Evolutionary conservation across 2,797 vertebrate genomes (phyloP).

Genomic region (Meriones psammophilus): DNA sequence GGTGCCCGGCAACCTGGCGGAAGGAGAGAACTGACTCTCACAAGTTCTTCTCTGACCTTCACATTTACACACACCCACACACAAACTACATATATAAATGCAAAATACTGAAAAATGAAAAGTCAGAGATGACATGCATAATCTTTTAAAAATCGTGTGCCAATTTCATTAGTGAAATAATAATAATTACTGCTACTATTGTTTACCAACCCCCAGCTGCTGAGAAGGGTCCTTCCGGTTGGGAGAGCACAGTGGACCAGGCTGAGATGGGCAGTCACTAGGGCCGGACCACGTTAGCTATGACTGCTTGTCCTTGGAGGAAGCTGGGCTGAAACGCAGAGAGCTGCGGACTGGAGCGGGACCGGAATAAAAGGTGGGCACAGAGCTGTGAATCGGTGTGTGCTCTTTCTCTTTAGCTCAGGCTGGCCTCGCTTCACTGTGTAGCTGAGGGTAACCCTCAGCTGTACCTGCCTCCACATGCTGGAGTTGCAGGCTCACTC

Average conservation of each 20-base stretch:
- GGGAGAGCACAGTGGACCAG: not conserved
- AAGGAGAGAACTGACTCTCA: not conserved
- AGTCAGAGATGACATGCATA: not conserved
- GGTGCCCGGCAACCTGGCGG: not conserved
- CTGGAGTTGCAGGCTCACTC: not conserved
- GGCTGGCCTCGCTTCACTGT: not conserved
- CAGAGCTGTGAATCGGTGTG: not conserved
- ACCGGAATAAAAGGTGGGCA: not conserved
- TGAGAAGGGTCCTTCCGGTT: too few relatives aligned
- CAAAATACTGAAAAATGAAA: not conserved
- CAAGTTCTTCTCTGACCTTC: not conserved
- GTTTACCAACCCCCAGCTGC: too few relatives aligned
- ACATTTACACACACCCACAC: not conserved
- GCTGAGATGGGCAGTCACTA: too few relatives aligned
- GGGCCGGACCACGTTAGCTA: not conserved
- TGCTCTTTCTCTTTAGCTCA: not conserved
- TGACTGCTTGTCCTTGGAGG: not conserved
- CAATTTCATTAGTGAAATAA: too few relatives aligned
- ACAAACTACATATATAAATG: not conserved
- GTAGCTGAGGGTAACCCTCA: not conserved
- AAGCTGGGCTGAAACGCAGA: not conserved
- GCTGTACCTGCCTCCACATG: not conserved
- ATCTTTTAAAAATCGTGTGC: too few relatives aligned
- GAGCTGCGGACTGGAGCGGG: not conserved
- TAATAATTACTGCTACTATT: too few relatives aligned